Conservation (phyloP, 1,140 invertebrate genomes). For the Heterodera carotae region DNA sequence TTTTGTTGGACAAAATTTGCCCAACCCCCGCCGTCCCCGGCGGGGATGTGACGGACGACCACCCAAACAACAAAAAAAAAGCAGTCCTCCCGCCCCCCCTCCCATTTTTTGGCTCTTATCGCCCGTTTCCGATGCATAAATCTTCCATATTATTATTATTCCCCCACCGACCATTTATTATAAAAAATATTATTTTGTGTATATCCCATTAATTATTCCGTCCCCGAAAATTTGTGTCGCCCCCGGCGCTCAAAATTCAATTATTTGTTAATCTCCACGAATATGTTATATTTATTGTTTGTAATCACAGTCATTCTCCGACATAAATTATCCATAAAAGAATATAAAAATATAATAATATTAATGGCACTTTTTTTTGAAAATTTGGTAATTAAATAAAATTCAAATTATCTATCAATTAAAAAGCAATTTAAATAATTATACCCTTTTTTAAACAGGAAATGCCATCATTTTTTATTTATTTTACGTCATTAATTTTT, state of each 20-base stretch:
- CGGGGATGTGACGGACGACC: too few relatives aligned
- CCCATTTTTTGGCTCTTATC: too few relatives aligned
- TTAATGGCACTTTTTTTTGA: background rate
- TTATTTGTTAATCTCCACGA: background rate
- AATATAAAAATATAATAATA: background rate
- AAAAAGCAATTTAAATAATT: constrained; percentile 7
- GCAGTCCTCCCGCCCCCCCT: too few relatives aligned
- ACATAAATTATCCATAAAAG: too few relatives aligned
- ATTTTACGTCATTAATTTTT: background rate
- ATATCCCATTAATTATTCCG: background rate
- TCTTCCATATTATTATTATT: background rate
- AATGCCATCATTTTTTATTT: background rate
- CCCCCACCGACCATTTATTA: too few relatives aligned
- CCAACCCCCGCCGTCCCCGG: too few relatives aligned
- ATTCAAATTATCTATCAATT: too few relatives aligned
- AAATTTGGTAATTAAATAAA: constrained; percentile 3
- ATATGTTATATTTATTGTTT: background rate
- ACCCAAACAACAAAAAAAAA: too few relatives aligned
- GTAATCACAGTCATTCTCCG: too few relatives aligned
- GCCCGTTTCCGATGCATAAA: background rate
- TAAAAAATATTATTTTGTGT: background rate
- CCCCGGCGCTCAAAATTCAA: too few relatives aligned
- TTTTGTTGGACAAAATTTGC: too few relatives aligned
- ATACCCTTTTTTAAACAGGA: background rate
- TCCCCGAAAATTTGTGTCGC: background rate